Evolutionary conservation across 1,140 invertebrate genomes (phyloP).

Genomic region (Tigriopus japonicus): DNA sequence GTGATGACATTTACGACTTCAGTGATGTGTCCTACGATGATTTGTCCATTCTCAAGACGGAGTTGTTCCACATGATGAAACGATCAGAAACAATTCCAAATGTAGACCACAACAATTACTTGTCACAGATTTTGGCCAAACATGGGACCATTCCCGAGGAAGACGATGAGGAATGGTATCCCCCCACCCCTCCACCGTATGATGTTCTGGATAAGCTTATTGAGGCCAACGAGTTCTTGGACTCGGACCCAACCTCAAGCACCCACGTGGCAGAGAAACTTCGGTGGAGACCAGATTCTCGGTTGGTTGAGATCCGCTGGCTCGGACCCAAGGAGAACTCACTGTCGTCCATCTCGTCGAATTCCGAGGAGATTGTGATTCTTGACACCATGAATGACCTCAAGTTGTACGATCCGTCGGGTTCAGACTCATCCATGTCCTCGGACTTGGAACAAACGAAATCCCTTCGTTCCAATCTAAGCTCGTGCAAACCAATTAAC

Average conservation of each 20-base stretch:
- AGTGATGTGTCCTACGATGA: not conserved
- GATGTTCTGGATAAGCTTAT: not conserved
- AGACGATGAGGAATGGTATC: not conserved
- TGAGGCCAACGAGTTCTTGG: not conserved
- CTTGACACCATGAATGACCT: not conserved
- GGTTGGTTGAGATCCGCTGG: not conserved
- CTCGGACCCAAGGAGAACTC: not conserved
- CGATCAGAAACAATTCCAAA: too few species aligned
- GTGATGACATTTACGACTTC: not conserved
- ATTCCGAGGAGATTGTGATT: not conserved
- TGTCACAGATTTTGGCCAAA: not conserved
- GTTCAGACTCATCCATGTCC: not conserved
- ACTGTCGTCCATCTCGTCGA: not conserved
- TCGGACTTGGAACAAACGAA: not conserved
- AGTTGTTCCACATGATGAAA: too few species aligned
- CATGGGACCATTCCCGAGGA: not conserved
- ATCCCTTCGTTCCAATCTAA: not conserved
- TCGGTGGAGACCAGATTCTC: not conserved
- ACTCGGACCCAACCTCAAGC: not conserved
- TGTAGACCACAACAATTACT: too few species aligned
- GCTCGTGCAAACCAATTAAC: not conserved
- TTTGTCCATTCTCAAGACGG: not conserved
- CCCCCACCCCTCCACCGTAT: not conserved
- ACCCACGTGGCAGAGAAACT: not conserved
- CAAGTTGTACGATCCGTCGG: not conserved